phyloP scores from a whole-genome alignment of 35 echinoderm and acorn worm species.

The Apostichopus parvimensis region DNA sequence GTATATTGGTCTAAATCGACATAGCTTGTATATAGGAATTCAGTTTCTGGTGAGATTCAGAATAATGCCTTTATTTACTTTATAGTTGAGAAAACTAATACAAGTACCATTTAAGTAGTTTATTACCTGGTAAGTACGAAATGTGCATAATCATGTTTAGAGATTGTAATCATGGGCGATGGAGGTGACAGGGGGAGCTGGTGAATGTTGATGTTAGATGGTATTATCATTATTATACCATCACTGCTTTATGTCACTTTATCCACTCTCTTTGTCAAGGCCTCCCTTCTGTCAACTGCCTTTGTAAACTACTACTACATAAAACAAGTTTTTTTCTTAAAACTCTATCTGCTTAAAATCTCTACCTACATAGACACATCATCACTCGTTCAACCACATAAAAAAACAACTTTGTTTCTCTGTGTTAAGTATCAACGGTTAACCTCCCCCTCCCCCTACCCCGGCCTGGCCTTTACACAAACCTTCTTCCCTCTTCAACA shows the following conservation, averaged over 20 bases:
- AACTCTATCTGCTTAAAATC: slow-evolving; percentile 18
- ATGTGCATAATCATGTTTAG: no score
- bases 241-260: slow-evolving; percentile 23
- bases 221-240: slow-evolving; percentile 11
- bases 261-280: slow-evolving; percentile 47
- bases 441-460: background rate
- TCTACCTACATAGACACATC: background rate
- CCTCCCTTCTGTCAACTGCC: slow-evolving; percentile 34
- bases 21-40: no score
- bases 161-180: no score
- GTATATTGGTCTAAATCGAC: no score
- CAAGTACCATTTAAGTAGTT: background rate
- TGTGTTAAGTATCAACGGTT: background rate
- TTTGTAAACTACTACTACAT: background rate
- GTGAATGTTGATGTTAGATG: background rate
- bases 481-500: background rate
- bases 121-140: no score
- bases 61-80: no score
- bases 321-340: background rate
- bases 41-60: no score
- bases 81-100: background rate
- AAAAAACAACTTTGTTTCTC: background rate
- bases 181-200: no score
- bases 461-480: background rate
- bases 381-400: background rate